Base-by-base conservation (phyloP, 1,140 invertebrate species). In the Cotesia glomerata region DNA sequence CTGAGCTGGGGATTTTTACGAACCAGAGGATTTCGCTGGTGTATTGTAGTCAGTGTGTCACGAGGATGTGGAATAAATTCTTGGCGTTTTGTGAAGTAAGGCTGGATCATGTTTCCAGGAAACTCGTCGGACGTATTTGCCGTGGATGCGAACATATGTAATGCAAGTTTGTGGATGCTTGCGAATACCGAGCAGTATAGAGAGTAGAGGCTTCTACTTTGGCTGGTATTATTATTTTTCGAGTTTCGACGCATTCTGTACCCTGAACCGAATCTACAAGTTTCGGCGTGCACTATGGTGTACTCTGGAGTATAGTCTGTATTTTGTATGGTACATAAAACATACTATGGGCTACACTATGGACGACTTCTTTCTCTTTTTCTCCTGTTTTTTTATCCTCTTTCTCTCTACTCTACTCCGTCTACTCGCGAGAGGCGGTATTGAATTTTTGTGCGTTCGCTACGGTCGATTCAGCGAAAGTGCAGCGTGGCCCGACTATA, bases 401-500 rank as follows among this genome's bases (percentile, higher is more conserved):
- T 64, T 67, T 75, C 71, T 72, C 63, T 71, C 75, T 74, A 75
- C 75, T 45, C 39, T 45, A 45, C 39, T 45, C 39, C 7, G 79
- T 79, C 77, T 76, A 56, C 63, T 66, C 71, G 58, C 66, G 66
- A 67, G 79, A 77, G 78, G 78, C 79, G 79, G 82, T 85, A 86
- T 86, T 85, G 85, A 86, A 86, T 86, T 86, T 86, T 85, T 85
- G 82, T 86, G 77, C 80, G 80, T 84, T 81, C 76, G 77, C 80
- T 83, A 85, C 79, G 82, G 82, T 84, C 82, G 84, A 84, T 85
- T 85, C 84, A 81, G 82, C 82, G 79, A 85, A 85, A 86, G 82
- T 85, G 83, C 84, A 86, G 39, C 36, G 5, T 26, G 32, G 64
- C 69, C 73, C 70, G 68, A 34, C 32, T 35, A 26, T 26, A 16